Evolutionary conservation across 2,888 invertebrate genomes (phyloP).

Genomic region (Acrocyrtus sp.): DNA sequence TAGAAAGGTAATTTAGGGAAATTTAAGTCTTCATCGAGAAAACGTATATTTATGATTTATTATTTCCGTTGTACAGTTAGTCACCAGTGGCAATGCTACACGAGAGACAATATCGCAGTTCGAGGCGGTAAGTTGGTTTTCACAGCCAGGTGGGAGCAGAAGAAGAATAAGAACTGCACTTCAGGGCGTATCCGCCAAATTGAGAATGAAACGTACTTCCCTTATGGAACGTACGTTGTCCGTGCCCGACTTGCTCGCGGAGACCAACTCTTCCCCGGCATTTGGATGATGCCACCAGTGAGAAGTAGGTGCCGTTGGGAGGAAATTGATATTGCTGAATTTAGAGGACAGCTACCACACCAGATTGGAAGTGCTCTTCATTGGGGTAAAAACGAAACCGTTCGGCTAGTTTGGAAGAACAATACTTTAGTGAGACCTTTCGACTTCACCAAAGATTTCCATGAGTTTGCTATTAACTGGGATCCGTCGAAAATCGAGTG

Average conservation of each 20-base stretch:
- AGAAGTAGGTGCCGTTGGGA: constrained; percentile 55
- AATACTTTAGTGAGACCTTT: constrained; percentile 2
- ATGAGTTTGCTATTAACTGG: constrained; percentile 60
- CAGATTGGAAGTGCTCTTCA: constrained; percentile 51
- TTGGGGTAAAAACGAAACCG: constrained; percentile 52
- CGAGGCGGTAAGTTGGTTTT: constrained; percentile 53
- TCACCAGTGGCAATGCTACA: constrained; percentile 59
- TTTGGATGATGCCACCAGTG: constrained; percentile 41
- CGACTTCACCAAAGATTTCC: constrained; percentile 54
- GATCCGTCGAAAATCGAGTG: constrained; percentile 50
- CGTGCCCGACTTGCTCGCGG: constrained; percentile 54
- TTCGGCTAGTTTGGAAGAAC: constrained; percentile 37
- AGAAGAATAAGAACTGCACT: constrained; percentile 51
- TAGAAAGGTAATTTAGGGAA: too few relatives aligned
- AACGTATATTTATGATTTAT: background rate
- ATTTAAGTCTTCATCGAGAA: background rate
- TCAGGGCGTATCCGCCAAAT: constrained; percentile 55
- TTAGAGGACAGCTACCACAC: constrained; percentile 45
- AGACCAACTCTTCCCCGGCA: constrained; percentile 56
- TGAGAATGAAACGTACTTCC: constrained; percentile 34
- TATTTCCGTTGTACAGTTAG: constrained; percentile 46
- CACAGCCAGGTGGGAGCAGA: constrained; percentile 38
- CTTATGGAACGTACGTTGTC: constrained; percentile 58
- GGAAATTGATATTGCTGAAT: constrained; percentile 61
- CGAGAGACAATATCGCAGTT: constrained; percentile 50